Percentiles rank a stretch among this genome's conserved stretches.
These are phyloP conservation scores for Drosophila nasuta DNA, from an alignment of 1,140 invertebrate genomes.

Conservation along the genomic window DNA sequence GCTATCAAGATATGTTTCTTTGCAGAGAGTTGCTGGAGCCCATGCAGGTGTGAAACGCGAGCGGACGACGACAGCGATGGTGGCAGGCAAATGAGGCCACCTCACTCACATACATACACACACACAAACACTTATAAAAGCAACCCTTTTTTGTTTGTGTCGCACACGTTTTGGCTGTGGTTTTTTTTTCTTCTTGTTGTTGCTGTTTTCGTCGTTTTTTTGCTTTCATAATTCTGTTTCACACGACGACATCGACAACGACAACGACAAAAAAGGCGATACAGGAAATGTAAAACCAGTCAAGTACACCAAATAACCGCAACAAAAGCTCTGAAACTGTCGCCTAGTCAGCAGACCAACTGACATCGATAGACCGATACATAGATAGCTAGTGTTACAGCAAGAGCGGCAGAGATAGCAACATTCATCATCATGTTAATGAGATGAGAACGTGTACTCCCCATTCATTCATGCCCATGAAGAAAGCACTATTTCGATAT, in stretches of 20 bases:
- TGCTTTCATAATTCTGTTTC: conserved; percentile 63
- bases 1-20: conserved; percentile 60
- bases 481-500: conserved; percentile 26
- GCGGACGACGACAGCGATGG: conserved; percentile 34
- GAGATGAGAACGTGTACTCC: neutral
- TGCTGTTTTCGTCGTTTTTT: conserved; percentile 16
- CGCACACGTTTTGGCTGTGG: conserved; percentile 55
- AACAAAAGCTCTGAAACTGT: conserved; percentile 53
- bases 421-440: conserved; percentile 7
- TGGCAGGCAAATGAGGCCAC: conserved; percentile 46
- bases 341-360: conserved; percentile 20
- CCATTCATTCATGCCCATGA: neutral
- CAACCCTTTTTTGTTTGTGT: conserved; percentile 54
- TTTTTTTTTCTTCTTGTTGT: conserved; percentile 38
- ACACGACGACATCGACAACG: conserved; percentile 51
- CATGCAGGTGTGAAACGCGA: conserved; percentile 78
- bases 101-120: conserved; percentile 27
- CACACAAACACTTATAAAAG: conserved; percentile 17
- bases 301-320: conserved; percentile 69
- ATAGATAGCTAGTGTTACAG: too few species aligned
- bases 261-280: conserved; percentile 65
- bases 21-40: conserved; percentile 32
- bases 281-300: conserved; percentile 80
- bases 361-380: too few species aligned
- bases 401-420: neutral